Evolutionary conservation across 2,888 invertebrate genomes (phyloP), one percentile per base, ranked within the genome.

Genomic region (Lycocerus yunnanus): DNA sequence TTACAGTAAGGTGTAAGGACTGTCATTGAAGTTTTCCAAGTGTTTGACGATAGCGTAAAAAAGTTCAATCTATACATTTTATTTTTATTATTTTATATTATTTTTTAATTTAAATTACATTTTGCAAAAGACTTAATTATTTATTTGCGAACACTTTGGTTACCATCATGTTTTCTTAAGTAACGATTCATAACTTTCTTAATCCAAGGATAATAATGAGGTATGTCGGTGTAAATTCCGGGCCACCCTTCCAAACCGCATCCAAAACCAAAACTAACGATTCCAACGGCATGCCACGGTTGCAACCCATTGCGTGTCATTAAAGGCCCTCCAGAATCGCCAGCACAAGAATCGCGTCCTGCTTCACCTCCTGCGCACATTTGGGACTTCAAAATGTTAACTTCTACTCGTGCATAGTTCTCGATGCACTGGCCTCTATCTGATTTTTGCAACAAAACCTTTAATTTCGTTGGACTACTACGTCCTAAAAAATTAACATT

Each of bases 301-400:
- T 61, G 43, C 1, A 59, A 10, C 87, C 85, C 2, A 87, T 85
- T 66, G 84, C 87, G 72, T 83, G 86, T 81, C 94, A 95, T 94
- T 3, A 95, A 86, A 0, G 95, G 94, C 3, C 94, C 94, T 0
- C 95, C 95, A 1, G 94, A 94, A 81, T 95, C 95, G 0, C 95
- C 95, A n/a, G 88, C 88, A 83, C 95, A 95, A 0, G 94, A 92
- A 82, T 95, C 95, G 81, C 92, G 89, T 1, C 90, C 89, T 71
- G 87, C 89, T 58, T 88, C 88, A 0, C 94, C 94, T 1, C 95
- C 95, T 4, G 94, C 95, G 81, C 95, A 95, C 0, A 94, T 82
- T 81, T 93, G 93, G 13, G 87, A 89, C 0, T 90, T 87, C 0
- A 87, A 88, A 24, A 92, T 83, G 1, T 84, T 82, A 0, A 91